These are phyloP conservation scores for Bemisia tabaci DNA, from an alignment of 1,140 invertebrate species.

Conservation along the genomic window DNA sequence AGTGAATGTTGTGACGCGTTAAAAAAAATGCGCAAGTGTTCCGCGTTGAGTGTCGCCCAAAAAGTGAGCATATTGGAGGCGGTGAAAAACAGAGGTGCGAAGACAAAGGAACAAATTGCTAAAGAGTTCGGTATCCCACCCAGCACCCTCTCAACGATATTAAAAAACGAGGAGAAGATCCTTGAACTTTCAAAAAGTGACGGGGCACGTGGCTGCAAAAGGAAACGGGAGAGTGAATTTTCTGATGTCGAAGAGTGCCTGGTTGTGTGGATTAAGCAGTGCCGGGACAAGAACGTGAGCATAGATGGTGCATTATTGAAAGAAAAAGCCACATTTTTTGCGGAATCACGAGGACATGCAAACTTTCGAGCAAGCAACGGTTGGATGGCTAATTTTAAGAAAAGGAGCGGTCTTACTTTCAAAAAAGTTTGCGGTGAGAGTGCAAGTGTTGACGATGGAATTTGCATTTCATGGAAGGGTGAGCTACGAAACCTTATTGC, in stretches of 20 bases:
- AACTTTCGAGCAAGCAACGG: slow-evolving; percentile 29
- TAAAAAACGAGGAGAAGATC: slow-evolving; percentile 4
- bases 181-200: too few species aligned
- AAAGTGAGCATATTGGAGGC: neutral
- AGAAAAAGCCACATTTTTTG: slow-evolving; percentile 10
- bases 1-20: too few species aligned
- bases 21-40: neutral
- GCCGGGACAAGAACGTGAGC: neutral
- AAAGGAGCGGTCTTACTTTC: slow-evolving; percentile 18
- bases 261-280: slow-evolving; percentile 4
- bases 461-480: slow-evolving; percentile 16
- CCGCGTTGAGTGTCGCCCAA: neutral
- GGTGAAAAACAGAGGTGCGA: neutral
- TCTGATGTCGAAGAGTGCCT: neutral
- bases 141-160: slow-evolving; percentile 2
- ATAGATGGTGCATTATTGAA: neutral
- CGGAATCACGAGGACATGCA: slow-evolving; percentile 20
- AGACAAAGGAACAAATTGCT: slow-evolving; percentile 2
- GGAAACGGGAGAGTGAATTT: neutral
- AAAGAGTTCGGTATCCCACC: slow-evolving; percentile 2
- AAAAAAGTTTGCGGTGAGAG: slow-evolving; percentile 24
- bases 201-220: neutral
- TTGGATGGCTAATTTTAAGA: slow-evolving; percentile 29
- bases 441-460: slow-evolving; percentile 20
- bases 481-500: slow-evolving; percentile 16